Percentiles rank a stretch among this genome's conserved stretches.
These are phyloP conservation scores for Channa striata DNA, from an alignment of 2,797 vertebrate genomes.

Conservation along the genomic window DNA sequence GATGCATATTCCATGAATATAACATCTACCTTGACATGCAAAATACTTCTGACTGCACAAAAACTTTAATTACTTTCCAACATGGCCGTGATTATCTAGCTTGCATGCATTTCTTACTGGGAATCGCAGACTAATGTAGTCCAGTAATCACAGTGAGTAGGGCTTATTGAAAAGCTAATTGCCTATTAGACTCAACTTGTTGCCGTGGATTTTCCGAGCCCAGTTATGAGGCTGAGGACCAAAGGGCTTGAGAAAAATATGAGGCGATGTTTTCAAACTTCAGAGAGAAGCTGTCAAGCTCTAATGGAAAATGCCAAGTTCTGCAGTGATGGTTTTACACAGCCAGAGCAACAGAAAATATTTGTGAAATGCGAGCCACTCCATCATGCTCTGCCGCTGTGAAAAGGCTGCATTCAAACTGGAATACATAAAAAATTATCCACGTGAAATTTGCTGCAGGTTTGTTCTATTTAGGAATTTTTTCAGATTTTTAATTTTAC, in stretches of 20 bases:
- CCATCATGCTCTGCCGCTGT: conserved; percentile 32
- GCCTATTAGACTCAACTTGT: conserved; percentile 66
- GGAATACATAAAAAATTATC: background rate
- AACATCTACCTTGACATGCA: conserved; percentile 35
- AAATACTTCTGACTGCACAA: conserved; percentile 31
- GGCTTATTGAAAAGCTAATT: conserved; percentile 72
- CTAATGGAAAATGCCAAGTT: conserved; percentile 75
- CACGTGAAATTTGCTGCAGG: background rate
- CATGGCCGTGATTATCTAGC: conserved; percentile 40
- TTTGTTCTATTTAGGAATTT: conserved; percentile 2
- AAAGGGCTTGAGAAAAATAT: conserved; percentile 61
- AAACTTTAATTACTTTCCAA: conserved; percentile 54
- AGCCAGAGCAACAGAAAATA: conserved; percentile 56
- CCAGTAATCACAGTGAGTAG: conserved; percentile 53
- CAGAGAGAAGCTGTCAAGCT: conserved; percentile 73
- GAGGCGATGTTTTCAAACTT: conserved; percentile 71
- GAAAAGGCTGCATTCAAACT: conserved; percentile 28
- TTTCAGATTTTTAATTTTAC: background rate
- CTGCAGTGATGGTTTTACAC: conserved; percentile 65
- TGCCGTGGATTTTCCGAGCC: conserved; percentile 57
- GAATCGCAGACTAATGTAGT: conserved; percentile 48
- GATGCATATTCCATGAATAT: background rate
- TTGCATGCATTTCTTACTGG: conserved; percentile 46
- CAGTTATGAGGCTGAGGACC: conserved; percentile 48
- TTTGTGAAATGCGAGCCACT: conserved; percentile 59